Percentiles rank a stretch among this genome's conserved stretches.
Conservation (phyloP, 2,888 invertebrate genomes). For the Poecilus cupreus region DNA sequence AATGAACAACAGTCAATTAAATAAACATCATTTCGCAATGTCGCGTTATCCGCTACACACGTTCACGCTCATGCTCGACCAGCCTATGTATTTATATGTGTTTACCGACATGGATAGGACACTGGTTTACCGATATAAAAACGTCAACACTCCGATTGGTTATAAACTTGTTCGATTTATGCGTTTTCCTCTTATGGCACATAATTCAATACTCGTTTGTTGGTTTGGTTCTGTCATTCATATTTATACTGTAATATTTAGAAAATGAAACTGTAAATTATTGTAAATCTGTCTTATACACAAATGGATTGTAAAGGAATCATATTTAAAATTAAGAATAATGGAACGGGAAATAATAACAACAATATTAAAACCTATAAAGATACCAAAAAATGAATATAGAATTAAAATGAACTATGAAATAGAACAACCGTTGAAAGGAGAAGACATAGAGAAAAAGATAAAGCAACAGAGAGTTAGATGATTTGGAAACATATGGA, state of each 20-base stretch:
- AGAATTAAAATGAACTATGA: too few relatives aligned
- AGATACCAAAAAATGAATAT: too few relatives aligned
- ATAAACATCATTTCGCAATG: slow-evolving; percentile 38
- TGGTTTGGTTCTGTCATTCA: slow-evolving; percentile 1
- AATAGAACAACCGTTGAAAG: too few relatives aligned
- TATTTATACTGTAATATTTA: not conserved
- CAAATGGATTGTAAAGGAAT: too few relatives aligned
- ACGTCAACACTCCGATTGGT: not conserved
- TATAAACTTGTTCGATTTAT: not conserved
- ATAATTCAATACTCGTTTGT: not conserved
- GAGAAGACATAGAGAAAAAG: too few relatives aligned
- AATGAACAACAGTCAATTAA: slow-evolving; percentile 46
- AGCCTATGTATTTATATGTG: not conserved
- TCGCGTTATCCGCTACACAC: slow-evolving; percentile 2
- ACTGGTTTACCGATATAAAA: slow-evolving; percentile 8
- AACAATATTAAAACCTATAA: too few relatives aligned
- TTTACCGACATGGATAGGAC: not conserved
- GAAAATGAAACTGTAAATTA: too few relatives aligned
- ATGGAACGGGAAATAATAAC: too few relatives aligned
- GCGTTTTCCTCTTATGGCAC: slow-evolving; percentile 4
- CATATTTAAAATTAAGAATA: too few relatives aligned
- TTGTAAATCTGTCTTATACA: too few relatives aligned
- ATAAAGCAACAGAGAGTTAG: too few relatives aligned
- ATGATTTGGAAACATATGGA: too few relatives aligned
- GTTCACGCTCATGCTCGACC: not conserved